A percentile compares a stretch with the other conserved stretches of the same genome.
Conservation (phyloP, 2,888 invertebrate species). For the Meliscaeva auricollis region DNA sequence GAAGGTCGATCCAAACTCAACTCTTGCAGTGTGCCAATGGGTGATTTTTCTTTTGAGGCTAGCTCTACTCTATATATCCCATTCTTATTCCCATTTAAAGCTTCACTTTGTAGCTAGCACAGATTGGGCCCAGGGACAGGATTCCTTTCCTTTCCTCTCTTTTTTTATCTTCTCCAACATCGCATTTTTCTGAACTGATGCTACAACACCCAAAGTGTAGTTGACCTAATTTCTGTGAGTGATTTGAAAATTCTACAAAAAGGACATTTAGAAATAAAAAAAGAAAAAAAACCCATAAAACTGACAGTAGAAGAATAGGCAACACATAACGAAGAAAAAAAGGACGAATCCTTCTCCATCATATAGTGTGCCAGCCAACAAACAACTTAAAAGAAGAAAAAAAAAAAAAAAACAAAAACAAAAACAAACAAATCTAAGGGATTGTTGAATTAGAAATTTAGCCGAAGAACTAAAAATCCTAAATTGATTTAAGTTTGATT, state of each 20-base stretch:
- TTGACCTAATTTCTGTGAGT: slow-evolving; percentile 71
- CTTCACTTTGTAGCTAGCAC: slow-evolving; percentile 51
- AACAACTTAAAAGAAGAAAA: neutral
- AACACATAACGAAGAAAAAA: slow-evolving; percentile 2
- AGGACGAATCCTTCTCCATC: slow-evolving; percentile 1
- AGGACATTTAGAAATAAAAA: slow-evolving; percentile 35
- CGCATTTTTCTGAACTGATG: slow-evolving; percentile 27
- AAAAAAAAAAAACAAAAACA: neutral
- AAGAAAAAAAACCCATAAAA: neutral
- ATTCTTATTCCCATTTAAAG: slow-evolving; percentile 40
- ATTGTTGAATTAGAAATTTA: slow-evolving; percentile 67
- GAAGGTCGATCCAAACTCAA: slow-evolving; percentile 63
- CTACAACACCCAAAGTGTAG: slow-evolving; percentile 46
- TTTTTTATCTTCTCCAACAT: slow-evolving; percentile 3
- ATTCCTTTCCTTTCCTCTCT: too few species aligned
- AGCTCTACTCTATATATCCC: slow-evolving; percentile 11
- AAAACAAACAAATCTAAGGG: slow-evolving; percentile 24
- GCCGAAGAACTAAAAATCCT: slow-evolving; percentile 63
- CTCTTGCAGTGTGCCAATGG: slow-evolving; percentile 68
- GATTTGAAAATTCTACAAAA: slow-evolving; percentile 59
- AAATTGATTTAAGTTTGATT: slow-evolving; percentile 75
- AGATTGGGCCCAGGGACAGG: slow-evolving; percentile 35
- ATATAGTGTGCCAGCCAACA: slow-evolving; percentile 12
- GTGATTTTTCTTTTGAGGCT: slow-evolving; percentile 60
- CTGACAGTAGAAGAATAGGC: slow-evolving; percentile 27